phyloP scores from a whole-genome alignment of 2,797 vertebrate species.

The Chloroceryle inda region DNA sequence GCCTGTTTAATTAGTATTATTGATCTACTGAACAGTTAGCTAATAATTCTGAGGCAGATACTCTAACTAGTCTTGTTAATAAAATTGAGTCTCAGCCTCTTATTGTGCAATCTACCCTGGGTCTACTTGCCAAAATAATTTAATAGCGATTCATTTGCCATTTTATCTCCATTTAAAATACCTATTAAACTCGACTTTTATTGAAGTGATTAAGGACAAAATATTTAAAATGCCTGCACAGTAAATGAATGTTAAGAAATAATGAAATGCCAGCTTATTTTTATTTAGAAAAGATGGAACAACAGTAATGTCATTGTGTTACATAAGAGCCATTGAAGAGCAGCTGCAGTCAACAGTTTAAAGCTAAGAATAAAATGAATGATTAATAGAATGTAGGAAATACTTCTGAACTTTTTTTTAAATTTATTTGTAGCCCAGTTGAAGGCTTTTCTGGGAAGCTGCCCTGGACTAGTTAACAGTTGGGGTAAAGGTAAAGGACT shows the following conservation, averaged over 20 bases:
- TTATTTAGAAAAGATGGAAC: not conserved
- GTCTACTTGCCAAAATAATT: not conserved
- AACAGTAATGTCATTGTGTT: not conserved
- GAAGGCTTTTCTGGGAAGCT: not conserved
- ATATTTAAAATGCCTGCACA: not conserved
- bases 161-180: not conserved
- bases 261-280: not conserved
- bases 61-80: slow-evolving; percentile 2
- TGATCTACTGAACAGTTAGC: slow-evolving; percentile 9
- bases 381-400: not conserved
- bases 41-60: slow-evolving; percentile 33
- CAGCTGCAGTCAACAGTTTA: not conserved
- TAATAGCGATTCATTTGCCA: not conserved
- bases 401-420: not conserved
- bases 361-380: not conserved
- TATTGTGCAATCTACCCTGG: not conserved
- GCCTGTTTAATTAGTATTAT: slow-evolving; percentile 37
- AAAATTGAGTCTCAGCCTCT: not conserved
- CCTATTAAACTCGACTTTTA: not conserved
- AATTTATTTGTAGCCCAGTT: not conserved
- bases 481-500: not conserved
- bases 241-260: not conserved
- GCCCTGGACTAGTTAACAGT: not conserved
- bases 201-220: not conserved
- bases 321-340: not conserved